A percentile compares a stretch with the other conserved stretches of the same genome.
phyloP scores from a whole-genome alignment of 2,113 vertebrate species.

The Notothenia rossii region DNA sequence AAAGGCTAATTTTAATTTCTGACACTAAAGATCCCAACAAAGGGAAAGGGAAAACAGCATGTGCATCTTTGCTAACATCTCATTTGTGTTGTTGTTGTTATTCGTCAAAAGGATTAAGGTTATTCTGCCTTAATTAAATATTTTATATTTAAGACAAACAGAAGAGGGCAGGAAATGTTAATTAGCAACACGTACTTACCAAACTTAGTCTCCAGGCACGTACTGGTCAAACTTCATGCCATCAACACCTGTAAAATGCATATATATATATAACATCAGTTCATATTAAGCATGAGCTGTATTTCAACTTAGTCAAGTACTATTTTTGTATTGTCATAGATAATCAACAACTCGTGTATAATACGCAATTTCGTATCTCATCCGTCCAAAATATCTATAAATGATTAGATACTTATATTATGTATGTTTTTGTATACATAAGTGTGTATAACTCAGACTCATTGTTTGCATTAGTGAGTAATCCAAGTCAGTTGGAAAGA shows the following conservation, averaged over 20 bases:
- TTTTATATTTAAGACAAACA: neutral
- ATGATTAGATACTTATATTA: neutral
- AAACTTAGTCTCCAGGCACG: neutral
- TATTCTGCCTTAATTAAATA: neutral
- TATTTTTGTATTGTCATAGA: neutral
- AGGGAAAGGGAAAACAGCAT: constrained; percentile 19
- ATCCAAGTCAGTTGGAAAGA: neutral
- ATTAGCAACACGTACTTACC: neutral
- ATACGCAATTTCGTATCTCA: neutral
- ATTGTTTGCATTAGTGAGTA: too few relatives aligned
- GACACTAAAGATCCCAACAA: constrained; percentile 33
- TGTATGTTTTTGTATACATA: neutral
- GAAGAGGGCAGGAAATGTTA: neutral
- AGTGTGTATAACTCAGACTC: too few relatives aligned
- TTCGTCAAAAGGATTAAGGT: neutral
- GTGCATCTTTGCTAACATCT: constrained; percentile 1
- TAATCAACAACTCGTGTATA: neutral
- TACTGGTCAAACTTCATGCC: neutral
- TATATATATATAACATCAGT: neutral
- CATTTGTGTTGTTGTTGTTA: neutral
- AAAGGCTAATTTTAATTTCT: constrained; percentile 32
- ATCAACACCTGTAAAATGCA: neutral
- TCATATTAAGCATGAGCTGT: neutral
- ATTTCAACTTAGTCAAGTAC: neutral
- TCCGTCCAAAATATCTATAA: neutral